These are phyloP conservation scores for Paragorgia papillata DNA, from an alignment of 92 coral and sea anemone genomes.

Conservation along the genomic window DNA sequence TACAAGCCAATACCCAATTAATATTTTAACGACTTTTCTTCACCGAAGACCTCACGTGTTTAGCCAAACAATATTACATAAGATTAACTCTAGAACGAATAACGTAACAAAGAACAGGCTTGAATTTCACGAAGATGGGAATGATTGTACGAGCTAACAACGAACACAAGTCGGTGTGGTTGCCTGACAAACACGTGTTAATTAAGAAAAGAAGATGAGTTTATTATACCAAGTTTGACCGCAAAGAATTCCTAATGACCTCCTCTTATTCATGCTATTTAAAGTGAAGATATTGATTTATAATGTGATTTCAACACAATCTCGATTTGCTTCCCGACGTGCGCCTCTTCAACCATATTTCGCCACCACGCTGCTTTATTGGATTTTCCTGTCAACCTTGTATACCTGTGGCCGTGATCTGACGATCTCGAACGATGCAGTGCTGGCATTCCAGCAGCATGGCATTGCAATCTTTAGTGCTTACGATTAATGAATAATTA, in stretches of 20 bases:
- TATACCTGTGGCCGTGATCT: too few species aligned
- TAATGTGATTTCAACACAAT: neutral
- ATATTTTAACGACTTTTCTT: constrained; percentile 24
- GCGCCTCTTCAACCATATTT: too few species aligned
- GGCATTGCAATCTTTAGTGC: constrained; percentile 47
- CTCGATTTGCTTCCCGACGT: neutral
- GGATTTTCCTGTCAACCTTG: neutral
- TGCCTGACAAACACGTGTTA: constrained; percentile 43
- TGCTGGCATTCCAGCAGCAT: constrained; percentile 24
- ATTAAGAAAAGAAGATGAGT: constrained; percentile 43
- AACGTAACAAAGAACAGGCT: neutral
- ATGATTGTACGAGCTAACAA: neutral
- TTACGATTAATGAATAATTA: constrained; percentile 52
- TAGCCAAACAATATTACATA: neutral
- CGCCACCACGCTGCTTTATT: too few species aligned
- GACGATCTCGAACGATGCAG: neutral
- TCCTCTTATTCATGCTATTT: constrained; percentile 38
- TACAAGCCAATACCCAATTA: constrained; percentile 43
- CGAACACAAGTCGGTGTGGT: constrained; percentile 13
- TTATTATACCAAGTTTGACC: constrained; percentile 50
- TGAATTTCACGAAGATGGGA: too few species aligned
- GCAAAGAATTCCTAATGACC: constrained; percentile 49
- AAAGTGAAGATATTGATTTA: constrained; percentile 34
- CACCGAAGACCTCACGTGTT: neutral
- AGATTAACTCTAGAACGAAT: too few species aligned